phyloP scores from a whole-genome alignment of 2,888 invertebrate genomes.

The Dryobotodes eremita region DNA sequence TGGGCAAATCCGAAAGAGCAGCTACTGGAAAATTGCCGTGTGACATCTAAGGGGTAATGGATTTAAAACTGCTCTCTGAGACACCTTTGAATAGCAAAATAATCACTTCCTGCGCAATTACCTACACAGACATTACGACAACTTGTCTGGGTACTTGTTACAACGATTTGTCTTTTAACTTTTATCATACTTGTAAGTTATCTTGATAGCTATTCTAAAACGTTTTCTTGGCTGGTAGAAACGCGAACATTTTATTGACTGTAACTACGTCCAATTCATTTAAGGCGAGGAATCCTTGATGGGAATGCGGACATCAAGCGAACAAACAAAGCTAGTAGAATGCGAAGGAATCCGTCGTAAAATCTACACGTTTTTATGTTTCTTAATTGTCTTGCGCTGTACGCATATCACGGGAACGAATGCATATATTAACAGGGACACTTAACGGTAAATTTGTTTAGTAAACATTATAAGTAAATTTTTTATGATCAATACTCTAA shows the following conservation, averaged over 20 bases:
- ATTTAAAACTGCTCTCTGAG: conserved; percentile 87
- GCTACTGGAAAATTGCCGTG: conserved; percentile 90
- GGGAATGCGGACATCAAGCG: conserved; percentile 61
- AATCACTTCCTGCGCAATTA: conserved; percentile 87
- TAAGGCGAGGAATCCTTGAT: conserved; percentile 61
- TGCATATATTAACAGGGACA: conserved; percentile 22
- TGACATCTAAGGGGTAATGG: conserved; percentile 87
- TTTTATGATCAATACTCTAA: background rate
- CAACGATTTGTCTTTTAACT: conserved; percentile 68
- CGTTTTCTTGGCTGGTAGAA: conserved; percentile 31
- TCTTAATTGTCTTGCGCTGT: conserved; percentile 55
- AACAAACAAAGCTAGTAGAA: conserved; percentile 63
- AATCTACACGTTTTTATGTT: conserved; percentile 66
- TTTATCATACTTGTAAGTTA: conserved; percentile 54
- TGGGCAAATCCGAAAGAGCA: conserved; percentile 81
- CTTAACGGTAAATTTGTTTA: background rate
- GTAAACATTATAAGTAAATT: background rate
- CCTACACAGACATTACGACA: conserved; percentile 73
- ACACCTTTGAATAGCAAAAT: conserved; percentile 86
- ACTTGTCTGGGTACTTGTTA: conserved; percentile 75
- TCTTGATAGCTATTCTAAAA: conserved; percentile 46
- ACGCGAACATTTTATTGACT: conserved; percentile 52
- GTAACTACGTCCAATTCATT: conserved; percentile 59
- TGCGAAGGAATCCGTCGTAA: conserved; percentile 53
- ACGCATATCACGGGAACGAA: conserved; percentile 52